Evolutionary conservation across 2,888 invertebrate species (phyloP), one percentile per base, ranked within the genome.

Genomic region (Acanthosoma haemorrhoidale): DNA sequence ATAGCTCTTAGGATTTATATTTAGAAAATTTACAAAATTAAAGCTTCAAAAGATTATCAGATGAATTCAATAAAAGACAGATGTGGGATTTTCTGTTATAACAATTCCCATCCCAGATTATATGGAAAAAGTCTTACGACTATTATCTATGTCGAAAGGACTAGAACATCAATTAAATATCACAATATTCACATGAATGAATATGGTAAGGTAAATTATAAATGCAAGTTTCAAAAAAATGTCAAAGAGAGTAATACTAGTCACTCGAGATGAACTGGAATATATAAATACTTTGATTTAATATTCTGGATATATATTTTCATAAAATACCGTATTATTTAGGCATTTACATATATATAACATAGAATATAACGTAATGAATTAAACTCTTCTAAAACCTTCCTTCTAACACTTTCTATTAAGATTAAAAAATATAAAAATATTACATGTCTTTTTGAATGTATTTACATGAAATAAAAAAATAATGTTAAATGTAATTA

Each of bases 401-500:
- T 63, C 29, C 16, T 31, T 63, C 18, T 21, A 4, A 15, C 4
- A 29, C n/a, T 64, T 21, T 41, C 31, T 31, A 64, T 41, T 39
- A 64, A 38, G 64, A 64, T 67, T 41, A 34, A 67, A 67, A 67
- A 57, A 67, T 67, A 67, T 43, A 67, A 67, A 67, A 67, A 67
- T 67, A 67, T 57, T 51, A 51, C 36, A 57, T 67, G 67, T 67
- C 67, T 67, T 67, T n/a, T 67, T 67, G 21, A 51, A 67, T 67
- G 29, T 67, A 67, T 67, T 32, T 67, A 57, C 57, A 67, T 18
- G 67, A 67, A 67, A 67, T 67, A 67, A 67, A 67, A 67, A 67
- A 67, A 67, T 67, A 67, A 67, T 67, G 57, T 51, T 18, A 67
- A n/a, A 67, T 67, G 67, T 67, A 67, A 67, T 67, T 67, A 67